These are phyloP conservation scores for Pseudochirops corinnae DNA, from an alignment of 2,797 vertebrate genomes.

Conservation along the genomic window DNA sequence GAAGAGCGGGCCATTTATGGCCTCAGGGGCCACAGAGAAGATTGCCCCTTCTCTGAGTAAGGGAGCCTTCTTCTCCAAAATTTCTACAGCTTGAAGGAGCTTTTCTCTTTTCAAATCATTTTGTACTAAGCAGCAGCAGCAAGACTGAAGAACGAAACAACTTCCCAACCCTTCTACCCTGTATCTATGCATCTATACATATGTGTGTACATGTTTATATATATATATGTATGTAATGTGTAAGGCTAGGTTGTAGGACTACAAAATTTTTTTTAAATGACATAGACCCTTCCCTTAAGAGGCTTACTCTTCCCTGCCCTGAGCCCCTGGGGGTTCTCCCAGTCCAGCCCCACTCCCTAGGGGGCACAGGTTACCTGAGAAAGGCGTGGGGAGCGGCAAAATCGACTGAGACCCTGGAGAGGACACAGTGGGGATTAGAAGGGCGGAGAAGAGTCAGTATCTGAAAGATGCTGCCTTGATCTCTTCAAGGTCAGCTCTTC, in stretches of 20 bases:
- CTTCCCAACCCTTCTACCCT: not conserved
- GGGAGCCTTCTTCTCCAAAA: not conserved
- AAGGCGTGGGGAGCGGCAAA: constrained; percentile 87
- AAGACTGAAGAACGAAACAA: not conserved
- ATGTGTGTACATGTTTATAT: not conserved
- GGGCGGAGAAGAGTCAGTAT: not conserved
- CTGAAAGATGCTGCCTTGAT: not conserved
- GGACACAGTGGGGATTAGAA: constrained; percentile 20
- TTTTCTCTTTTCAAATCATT: not conserved
- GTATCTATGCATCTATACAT: not conserved
- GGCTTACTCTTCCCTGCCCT: not conserved
- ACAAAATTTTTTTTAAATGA: not conserved
- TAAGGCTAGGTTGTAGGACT: not conserved
- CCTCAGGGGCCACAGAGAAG: not conserved
- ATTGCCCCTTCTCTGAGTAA: not conserved
- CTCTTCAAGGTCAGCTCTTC: constrained; percentile 15
- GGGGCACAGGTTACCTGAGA: constrained; percentile 87
- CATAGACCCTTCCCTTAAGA: not conserved
- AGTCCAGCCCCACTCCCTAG: not conserved
- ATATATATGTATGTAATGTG: not conserved
- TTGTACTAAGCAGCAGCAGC: not conserved
- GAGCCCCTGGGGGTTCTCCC: not conserved
- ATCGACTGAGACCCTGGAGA: constrained; percentile 88
- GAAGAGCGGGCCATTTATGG: constrained; percentile 36
- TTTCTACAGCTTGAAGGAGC: too few species aligned